Conservation (phyloP, 2,888 invertebrate species). For the Papilio gigon region DNA sequence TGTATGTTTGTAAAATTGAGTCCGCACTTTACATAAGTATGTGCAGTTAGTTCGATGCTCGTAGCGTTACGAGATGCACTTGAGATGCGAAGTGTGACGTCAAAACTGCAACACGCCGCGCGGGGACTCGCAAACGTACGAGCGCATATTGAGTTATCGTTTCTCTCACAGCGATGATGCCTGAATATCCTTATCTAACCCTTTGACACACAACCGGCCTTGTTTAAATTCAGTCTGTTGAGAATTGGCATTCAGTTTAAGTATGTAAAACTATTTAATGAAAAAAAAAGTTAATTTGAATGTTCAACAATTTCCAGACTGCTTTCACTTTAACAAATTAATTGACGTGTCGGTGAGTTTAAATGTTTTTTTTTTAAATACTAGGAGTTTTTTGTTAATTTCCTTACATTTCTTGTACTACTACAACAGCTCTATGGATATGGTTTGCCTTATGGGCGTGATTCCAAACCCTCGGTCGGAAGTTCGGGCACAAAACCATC, state of each 20-base stretch:
- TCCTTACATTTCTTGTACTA: no score
- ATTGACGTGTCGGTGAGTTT: no score
- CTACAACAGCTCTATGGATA: no score
- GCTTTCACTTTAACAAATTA: no score
- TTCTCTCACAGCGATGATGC: constrained; percentile 54
- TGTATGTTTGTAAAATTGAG: constrained; percentile 14
- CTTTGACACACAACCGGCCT: constrained; percentile 51
- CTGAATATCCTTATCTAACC: constrained; percentile 47
- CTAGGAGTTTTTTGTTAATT: no score
- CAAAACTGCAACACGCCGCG: constrained; percentile 61
- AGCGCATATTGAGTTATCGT: constrained; percentile 63
- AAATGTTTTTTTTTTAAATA: no score
- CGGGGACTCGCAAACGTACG: constrained; percentile 58
- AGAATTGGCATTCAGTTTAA: neutral
- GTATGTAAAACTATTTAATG: neutral
- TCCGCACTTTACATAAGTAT: constrained; percentile 30
- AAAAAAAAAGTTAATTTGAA: no score
- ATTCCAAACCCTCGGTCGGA: no score
- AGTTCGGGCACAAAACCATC: no score
- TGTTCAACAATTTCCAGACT: no score
- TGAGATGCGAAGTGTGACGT: constrained; percentile 74
- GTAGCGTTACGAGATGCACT: constrained; percentile 52
- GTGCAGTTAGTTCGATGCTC: constrained; percentile 15
- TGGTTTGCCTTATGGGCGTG: no score
- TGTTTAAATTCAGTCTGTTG: constrained; percentile 12